Conservation (phyloP, 37 sponge, comb jelly and placozoan genomes). For the Agelas oroides region DNA sequence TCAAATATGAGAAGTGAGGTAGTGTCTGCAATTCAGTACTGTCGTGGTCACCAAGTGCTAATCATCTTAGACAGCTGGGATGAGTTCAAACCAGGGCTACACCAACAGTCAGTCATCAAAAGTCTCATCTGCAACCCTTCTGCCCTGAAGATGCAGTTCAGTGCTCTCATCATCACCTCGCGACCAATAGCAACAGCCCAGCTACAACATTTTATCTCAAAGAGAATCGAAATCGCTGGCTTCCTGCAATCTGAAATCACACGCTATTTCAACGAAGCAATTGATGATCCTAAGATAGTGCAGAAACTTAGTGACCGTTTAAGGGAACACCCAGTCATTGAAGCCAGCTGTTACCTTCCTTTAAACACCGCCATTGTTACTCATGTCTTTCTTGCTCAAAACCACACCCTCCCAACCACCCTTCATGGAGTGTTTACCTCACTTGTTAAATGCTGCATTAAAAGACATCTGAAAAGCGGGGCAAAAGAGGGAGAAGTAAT, state of each 20-base stretch:
- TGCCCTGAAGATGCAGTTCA: neutral
- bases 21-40: neutral
- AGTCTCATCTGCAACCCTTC: neutral
- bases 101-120: neutral
- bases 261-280: neutral
- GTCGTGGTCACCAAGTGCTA: neutral
- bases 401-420: no score
- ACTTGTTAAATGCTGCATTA: neutral
- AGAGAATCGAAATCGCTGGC: neutral
- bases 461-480: neutral
- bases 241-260: no score
- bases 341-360: neutral
- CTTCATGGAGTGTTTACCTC: neutral
- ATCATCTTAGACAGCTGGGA: conserved; percentile 24
- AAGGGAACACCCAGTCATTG: neutral
- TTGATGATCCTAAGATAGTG: neutral
- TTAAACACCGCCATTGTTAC: no score
- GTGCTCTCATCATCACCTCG: conserved; percentile 15
- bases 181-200: neutral
- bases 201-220: neutral
- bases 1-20: neutral
- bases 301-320: neutral
- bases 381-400: no score
- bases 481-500: no score
- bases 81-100: neutral